A percentile compares a stretch with the other conserved stretches of the same genome.
phyloP scores from a whole-genome alignment of 2,797 vertebrate genomes.

The Aeoliscus strigatus region DNA sequence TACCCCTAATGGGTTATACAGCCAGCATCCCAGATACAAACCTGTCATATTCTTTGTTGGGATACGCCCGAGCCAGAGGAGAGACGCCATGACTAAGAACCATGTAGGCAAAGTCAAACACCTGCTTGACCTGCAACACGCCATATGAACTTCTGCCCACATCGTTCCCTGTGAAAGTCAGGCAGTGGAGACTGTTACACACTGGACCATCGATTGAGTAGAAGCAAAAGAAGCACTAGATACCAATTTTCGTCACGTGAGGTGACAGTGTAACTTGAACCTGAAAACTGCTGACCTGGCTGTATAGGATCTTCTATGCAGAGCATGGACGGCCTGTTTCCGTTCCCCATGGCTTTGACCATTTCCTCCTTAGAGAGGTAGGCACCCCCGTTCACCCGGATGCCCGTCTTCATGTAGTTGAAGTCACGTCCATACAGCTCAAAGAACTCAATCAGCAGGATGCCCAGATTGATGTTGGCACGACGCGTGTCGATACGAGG shows the following conservation, averaged over 20 bases:
- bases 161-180: slow-evolving; percentile 81
- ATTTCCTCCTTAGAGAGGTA: slow-evolving; percentile 96
- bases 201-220: no score
- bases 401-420: slow-evolving; percentile 95
- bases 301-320: slow-evolving; percentile 96
- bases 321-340: slow-evolving; percentile 92
- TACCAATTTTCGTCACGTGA: no score
- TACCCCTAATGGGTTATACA: no score
- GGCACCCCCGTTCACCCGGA: slow-evolving; percentile 90
- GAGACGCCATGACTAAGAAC: slow-evolving; percentile 92
- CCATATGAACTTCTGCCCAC: slow-evolving; percentile 96
- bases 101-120: slow-evolving; percentile 98
- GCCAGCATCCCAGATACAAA: slow-evolving; percentile 73
- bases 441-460: slow-evolving; percentile 98
- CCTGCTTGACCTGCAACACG: slow-evolving; percentile 95
- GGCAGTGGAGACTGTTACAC: not conserved
- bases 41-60: slow-evolving; percentile 95
- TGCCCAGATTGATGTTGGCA: slow-evolving; percentile 90
- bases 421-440: slow-evolving; percentile 96
- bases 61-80: slow-evolving; percentile 87
- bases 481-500: slow-evolving; percentile 91
- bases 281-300: slow-evolving; percentile 90
- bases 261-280: no score
- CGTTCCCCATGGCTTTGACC: slow-evolving; percentile 87
- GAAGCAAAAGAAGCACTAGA: no score